These are phyloP conservation scores for Umimayanthus chanpuru DNA, from an alignment of 92 coral and sea anemone genomes.

Conservation along the genomic window DNA sequence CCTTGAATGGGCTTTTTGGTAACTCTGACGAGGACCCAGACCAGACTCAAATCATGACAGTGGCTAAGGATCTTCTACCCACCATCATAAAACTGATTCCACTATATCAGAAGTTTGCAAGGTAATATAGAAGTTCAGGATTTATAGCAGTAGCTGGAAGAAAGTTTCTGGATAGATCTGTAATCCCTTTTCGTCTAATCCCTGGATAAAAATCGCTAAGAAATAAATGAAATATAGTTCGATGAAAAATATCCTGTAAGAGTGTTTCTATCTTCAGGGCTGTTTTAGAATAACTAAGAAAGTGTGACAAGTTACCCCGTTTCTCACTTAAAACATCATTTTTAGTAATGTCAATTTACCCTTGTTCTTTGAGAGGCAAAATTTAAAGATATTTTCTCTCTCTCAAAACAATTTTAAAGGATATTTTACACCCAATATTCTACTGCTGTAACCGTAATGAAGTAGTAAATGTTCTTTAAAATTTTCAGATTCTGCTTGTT, in stretches of 20 bases:
- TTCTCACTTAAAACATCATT: neutral
- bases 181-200: neutral
- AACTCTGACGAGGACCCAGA: slow-evolving; percentile 83
- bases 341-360: too few relatives aligned
- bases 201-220: neutral
- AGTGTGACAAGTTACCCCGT: too few relatives aligned
- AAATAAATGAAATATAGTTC: too few relatives aligned
- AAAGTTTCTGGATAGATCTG: neutral
- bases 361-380: neutral
- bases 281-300: too few relatives aligned
- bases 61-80: slow-evolving; percentile 77
- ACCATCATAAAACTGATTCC: slow-evolving; percentile 72
- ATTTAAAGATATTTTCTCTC: too few relatives aligned
- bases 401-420: too few relatives aligned
- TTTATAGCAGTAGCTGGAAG: neutral
- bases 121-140: slow-evolving; percentile 54
- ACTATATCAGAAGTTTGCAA: slow-evolving; percentile 84
- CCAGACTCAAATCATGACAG: slow-evolving; percentile 70
- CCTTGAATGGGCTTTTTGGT: slow-evolving; percentile 71
- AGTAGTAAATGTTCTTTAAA: neutral
- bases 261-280: neutral
- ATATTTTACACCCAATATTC: neutral
- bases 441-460: neutral
- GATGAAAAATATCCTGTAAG: neutral
- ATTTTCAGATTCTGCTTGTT: slow-evolving; percentile 75